A percentile compares a stretch with the other conserved stretches of the same genome.
Evolutionary conservation across 2,113 vertebrate genomes (phyloP).

Genomic region (Python bivittatus): DNA sequence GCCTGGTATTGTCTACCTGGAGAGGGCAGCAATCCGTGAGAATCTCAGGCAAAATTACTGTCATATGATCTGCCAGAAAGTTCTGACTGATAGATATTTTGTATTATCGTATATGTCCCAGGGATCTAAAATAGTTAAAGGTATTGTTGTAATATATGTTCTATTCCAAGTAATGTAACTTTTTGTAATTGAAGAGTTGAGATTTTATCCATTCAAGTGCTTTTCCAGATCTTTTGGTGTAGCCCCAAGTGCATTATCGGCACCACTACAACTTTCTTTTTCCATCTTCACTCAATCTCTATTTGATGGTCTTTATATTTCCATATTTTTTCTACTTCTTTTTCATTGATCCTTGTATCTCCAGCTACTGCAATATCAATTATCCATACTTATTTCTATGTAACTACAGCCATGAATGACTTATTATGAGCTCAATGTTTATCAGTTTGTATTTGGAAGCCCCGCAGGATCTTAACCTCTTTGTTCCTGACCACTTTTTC

Average conservation of each 20-base stretch:
- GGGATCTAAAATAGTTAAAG: background rate
- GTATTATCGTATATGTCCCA: background rate
- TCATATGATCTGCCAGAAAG: too few species aligned
- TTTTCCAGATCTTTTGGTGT: background rate
- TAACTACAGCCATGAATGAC: background rate
- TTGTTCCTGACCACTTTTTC: background rate
- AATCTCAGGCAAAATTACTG: too few species aligned
- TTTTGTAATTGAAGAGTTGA: background rate
- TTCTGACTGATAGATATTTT: too few species aligned
- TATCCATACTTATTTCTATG: background rate
- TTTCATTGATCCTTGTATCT: too few species aligned
- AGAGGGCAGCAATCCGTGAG: too few species aligned
- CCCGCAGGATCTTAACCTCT: background rate
- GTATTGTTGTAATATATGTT: background rate
- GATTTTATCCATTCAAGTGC: background rate
- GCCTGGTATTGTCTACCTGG: too few species aligned
- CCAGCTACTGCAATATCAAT: background rate
- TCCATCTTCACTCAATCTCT: too few species aligned
- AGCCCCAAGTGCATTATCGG: background rate
- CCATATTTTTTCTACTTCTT: too few species aligned
- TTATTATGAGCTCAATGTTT: background rate
- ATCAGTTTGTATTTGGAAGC: background rate
- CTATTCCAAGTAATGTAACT: background rate
- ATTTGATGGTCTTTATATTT: too few species aligned
- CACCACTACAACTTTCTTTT: background rate